These are phyloP conservation scores for Hirtodrosophila cameraria DNA, from an alignment of 2,888 invertebrate genomes.

Conservation along the genomic window DNA sequence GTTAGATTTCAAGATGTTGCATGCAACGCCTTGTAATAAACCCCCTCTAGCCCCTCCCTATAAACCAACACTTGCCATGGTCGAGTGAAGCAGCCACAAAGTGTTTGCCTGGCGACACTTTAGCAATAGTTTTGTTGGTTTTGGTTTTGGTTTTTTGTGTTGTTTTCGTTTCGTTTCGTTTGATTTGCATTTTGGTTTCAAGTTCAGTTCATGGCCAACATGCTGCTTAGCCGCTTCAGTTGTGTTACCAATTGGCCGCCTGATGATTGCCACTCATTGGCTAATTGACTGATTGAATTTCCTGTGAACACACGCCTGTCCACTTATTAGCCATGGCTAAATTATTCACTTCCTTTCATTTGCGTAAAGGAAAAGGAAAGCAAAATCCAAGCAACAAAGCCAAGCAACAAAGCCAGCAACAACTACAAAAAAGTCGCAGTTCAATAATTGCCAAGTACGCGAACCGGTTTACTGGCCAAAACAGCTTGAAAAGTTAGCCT, in stretches of 20 bases:
- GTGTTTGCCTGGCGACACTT: conserved; percentile 38
- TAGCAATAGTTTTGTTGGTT: conserved; percentile 25
- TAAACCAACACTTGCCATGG: conserved; percentile 17
- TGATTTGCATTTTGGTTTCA: conserved; percentile 51
- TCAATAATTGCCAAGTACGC: conserved; percentile 29
- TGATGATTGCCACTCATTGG: conserved; percentile 45
- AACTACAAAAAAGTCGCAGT: conserved; percentile 8
- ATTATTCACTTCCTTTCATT: conserved; percentile 54
- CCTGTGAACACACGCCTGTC: conserved; percentile 39
- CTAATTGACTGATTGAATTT: conserved; percentile 50
- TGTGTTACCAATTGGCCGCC: conserved; percentile 21
- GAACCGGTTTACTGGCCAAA: conserved; percentile 42
- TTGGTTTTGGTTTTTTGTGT: conserved; percentile 47
- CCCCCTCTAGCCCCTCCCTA: background rate
- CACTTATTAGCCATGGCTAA: conserved; percentile 52
- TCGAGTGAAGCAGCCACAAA: conserved; percentile 27
- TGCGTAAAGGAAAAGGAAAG: conserved; percentile 43
- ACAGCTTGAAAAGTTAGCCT: conserved; percentile 39
- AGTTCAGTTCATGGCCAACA: conserved; percentile 44
- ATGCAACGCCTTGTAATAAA: conserved; percentile 49
- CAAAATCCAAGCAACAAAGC: conserved; percentile 11
- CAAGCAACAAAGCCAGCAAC: conserved; percentile 2
- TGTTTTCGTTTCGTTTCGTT: too few species aligned
- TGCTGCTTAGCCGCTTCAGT: conserved; percentile 10
- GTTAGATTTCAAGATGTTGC: conserved; percentile 15